Conservation (phyloP, 2,888 invertebrate genomes). For the Drosophila paracracens region DNA sequence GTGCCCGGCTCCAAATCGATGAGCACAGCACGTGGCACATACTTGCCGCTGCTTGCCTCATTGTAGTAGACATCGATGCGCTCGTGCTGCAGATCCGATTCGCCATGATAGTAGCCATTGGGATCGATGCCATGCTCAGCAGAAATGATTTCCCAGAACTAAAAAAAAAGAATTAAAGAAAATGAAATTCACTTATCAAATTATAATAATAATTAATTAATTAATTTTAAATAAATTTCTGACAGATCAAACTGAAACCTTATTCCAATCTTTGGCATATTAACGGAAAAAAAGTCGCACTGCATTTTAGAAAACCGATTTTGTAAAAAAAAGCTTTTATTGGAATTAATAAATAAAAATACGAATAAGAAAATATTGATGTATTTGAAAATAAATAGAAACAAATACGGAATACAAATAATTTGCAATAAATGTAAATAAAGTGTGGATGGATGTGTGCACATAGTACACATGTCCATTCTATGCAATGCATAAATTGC, state of each 20-base stretch:
- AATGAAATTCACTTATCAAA: slow-evolving; percentile 12
- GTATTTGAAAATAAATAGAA: background rate
- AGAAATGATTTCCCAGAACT: slow-evolving; percentile 93
- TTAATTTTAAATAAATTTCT: background rate
- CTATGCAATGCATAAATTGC: slow-evolving; percentile 38
- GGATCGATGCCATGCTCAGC: slow-evolving; percentile 93
- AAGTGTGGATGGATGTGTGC: background rate
- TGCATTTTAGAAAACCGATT: background rate
- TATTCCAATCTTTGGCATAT: background rate
- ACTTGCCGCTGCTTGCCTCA: slow-evolving; percentile 90
- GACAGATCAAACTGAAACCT: background rate
- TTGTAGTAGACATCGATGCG: slow-evolving; percentile 93
- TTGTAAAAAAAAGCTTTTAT: background rate
- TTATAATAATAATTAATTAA: background rate
- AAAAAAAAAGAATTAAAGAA: slow-evolving; percentile 56
- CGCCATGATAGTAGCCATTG: slow-evolving; percentile 90
- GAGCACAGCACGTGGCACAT: slow-evolving; percentile 93
- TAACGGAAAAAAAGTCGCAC: background rate
- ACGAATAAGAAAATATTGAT: background rate
- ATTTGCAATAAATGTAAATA: background rate
- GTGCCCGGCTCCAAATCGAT: slow-evolving; percentile 96
- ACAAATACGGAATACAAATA: background rate
- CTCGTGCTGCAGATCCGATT: slow-evolving; percentile 90
- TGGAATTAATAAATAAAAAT: background rate
- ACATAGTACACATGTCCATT: slow-evolving; percentile 9